phyloP scores from a whole-genome alignment of 2,113 vertebrate genomes.

The Chinchilla lanigera region DNA sequence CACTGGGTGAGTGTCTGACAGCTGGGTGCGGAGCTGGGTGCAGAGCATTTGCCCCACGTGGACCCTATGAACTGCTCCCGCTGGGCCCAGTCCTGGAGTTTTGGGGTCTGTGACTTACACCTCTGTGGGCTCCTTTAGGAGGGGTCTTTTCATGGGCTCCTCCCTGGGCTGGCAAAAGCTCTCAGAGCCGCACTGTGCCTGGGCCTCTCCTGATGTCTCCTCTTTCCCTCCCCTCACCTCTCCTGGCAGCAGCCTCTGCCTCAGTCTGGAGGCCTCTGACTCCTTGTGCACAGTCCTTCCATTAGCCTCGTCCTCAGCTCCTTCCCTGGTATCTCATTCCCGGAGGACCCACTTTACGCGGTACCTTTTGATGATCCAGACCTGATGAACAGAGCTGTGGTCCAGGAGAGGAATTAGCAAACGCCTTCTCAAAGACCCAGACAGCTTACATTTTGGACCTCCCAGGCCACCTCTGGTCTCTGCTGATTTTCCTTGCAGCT shows the following conservation, averaged over 20 bases:
- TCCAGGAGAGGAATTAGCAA: background rate
- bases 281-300: accelerated
- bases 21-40: background rate
- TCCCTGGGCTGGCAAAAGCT: background rate
- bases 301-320: background rate
- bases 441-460: background rate
- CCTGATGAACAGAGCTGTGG: background rate
- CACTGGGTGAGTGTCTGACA: background rate
- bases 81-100: background rate
- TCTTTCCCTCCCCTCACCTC: background rate
- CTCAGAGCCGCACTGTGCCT: accelerated
- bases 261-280: background rate
- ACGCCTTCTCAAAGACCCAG: background rate
- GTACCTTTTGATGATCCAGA: background rate
- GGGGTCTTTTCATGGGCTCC: background rate
- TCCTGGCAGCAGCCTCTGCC: background rate
- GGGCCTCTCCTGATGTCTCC: background rate
- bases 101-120: background rate
- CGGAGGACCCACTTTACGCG: background rate
- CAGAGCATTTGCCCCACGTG: background rate
- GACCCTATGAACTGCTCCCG: background rate
- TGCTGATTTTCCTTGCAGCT: background rate
- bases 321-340: background rate
- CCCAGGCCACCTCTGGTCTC: background rate
- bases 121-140: background rate